phyloP scores from a whole-genome alignment of 2,888 invertebrate genomes.

The Notocelia uddmanniana region DNA sequence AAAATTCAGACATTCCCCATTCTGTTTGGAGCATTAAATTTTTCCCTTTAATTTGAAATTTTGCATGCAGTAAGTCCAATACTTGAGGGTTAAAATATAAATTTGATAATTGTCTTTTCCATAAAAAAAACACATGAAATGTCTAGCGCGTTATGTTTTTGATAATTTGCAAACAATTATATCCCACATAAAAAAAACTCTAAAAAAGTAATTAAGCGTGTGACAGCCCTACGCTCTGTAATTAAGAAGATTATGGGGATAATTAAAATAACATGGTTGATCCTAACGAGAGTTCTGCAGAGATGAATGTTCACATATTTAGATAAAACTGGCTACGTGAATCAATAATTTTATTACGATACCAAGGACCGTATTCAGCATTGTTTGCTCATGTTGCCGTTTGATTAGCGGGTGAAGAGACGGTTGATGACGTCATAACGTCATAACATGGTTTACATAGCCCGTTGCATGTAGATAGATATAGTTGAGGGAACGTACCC shows the following conservation, averaged over 20 bases:
- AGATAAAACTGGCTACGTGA: not conserved
- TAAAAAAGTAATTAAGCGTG: not conserved
- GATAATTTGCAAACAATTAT: not conserved
- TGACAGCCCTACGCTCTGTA: constrained; percentile 1
- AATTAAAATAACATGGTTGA: constrained; percentile 10
- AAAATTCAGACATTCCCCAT: too few relatives aligned
- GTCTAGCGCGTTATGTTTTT: not conserved
- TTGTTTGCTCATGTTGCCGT: not conserved
- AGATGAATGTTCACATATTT: not conserved
- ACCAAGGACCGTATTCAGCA: too few relatives aligned
- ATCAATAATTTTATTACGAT: not conserved
- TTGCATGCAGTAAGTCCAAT: too few relatives aligned
- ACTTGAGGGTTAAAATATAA: too few relatives aligned
- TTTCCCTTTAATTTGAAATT: too few relatives aligned
- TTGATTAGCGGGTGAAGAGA: constrained; percentile 3
- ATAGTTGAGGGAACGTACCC: too few relatives aligned
- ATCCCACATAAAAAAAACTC: not conserved
- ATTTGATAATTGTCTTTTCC: too few relatives aligned
- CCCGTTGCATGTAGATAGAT: too few relatives aligned
- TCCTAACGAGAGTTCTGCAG: constrained; percentile 17
- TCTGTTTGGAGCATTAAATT: too few relatives aligned
- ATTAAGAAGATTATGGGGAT: constrained; percentile 10
- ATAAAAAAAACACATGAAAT: not conserved
- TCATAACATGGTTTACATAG: too few relatives aligned
- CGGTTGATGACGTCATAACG: constrained; percentile 2